phyloP scores from a whole-genome alignment of 2,888 invertebrate genomes.

The Tineola bisselliella region DNA sequence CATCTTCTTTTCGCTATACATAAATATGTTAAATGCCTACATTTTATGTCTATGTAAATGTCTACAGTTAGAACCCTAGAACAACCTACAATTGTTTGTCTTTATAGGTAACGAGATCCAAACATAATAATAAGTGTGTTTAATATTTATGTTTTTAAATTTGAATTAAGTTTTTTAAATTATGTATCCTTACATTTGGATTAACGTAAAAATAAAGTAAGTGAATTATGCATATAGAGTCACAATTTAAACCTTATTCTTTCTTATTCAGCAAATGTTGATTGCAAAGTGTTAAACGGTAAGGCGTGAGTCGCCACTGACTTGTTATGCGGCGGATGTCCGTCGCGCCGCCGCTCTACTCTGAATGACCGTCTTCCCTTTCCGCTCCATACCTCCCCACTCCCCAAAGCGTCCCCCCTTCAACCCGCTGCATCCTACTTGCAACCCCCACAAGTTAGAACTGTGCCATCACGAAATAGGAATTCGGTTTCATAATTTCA shows the following conservation, averaged over 20 bases:
- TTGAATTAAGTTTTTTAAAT: too few relatives aligned
- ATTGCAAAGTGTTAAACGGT: neutral
- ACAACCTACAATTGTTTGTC: neutral
- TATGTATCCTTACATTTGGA: too few relatives aligned
- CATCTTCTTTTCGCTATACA: too few relatives aligned
- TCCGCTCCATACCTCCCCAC: slow-evolving; percentile 29
- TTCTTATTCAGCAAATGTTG: neutral
- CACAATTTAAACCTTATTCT: too few relatives aligned
- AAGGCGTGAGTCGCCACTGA: slow-evolving; percentile 43
- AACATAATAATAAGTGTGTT: too few relatives aligned
- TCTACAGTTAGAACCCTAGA: neutral
- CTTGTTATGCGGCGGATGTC: slow-evolving; percentile 70
- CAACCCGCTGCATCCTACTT: slow-evolving; percentile 24
- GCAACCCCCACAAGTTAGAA: neutral
- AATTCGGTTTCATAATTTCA: neutral
- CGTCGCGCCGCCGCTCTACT: slow-evolving; percentile 64
- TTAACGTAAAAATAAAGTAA: too few relatives aligned
- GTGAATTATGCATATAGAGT: too few relatives aligned
- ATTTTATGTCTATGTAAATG: too few relatives aligned
- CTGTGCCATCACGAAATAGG: neutral
- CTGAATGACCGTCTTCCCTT: slow-evolving; percentile 63
- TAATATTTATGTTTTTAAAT: too few relatives aligned
- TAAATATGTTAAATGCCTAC: too few relatives aligned
- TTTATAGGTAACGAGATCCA: slow-evolving; percentile 3
- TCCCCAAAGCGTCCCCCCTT: slow-evolving; percentile 21